These are phyloP conservation scores for Phyllotreta striolata DNA, from an alignment of 2,888 invertebrate species.

Conservation along the genomic window DNA sequence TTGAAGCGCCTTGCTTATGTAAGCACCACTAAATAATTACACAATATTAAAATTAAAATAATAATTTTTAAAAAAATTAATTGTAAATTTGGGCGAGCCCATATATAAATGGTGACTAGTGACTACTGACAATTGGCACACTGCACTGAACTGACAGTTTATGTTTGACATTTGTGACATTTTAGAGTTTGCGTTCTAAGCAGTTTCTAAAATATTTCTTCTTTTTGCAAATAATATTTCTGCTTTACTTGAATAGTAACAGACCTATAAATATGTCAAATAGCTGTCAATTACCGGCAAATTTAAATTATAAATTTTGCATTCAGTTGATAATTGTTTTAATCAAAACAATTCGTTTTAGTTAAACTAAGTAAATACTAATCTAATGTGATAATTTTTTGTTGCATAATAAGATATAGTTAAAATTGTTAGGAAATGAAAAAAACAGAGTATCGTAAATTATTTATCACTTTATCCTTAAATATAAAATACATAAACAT, in stretches of 20 bases:
- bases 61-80: constrained; percentile 37
- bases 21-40: constrained; percentile 23
- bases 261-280: too few species aligned
- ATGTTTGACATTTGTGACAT: too few species aligned
- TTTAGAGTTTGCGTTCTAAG: neutral
- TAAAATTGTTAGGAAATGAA: too few species aligned
- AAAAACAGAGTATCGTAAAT: too few species aligned
- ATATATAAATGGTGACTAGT: constrained; percentile 44
- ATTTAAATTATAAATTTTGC: too few species aligned
- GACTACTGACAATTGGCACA: neutral
- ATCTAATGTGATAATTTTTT: too few species aligned
- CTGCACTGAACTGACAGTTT: neutral
- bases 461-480: too few species aligned
- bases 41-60: constrained; percentile 10
- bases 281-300: too few species aligned
- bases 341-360: neutral
- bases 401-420: too few species aligned
- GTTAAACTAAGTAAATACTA: neutral
- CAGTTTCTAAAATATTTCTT: neutral
- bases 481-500: too few species aligned
- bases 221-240: too few species aligned
- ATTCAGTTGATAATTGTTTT: neutral
- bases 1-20: constrained; percentile 13
- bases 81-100: constrained; percentile 57
- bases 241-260: too few species aligned